Conservation (phyloP, 2,113 vertebrate genomes). For the Protobothrops mucrosquamatus region DNA sequence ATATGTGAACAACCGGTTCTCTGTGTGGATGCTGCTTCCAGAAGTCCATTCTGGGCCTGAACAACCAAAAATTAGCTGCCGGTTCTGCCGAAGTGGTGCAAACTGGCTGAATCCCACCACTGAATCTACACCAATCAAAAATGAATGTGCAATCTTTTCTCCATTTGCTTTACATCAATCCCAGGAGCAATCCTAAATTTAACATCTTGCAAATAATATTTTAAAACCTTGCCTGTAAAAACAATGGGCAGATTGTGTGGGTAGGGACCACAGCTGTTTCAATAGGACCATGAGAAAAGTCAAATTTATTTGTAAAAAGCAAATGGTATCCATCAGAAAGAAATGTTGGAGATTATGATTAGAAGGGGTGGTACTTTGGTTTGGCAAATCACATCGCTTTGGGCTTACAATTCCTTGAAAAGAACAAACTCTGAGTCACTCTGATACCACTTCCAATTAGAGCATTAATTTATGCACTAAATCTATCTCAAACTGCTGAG, state of each 20-base stretch:
- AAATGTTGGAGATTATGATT: background rate
- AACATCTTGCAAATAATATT: background rate
- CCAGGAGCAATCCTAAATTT: conserved; percentile 3
- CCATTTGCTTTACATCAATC: background rate
- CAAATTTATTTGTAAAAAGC: background rate
- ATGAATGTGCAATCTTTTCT: background rate
- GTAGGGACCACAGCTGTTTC: conserved; percentile 17
- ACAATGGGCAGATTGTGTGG: background rate
- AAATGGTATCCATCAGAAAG: background rate
- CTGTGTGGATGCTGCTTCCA: too few species aligned
- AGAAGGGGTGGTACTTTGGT: background rate
- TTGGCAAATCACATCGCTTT: background rate
- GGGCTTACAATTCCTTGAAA: background rate
- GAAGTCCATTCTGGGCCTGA: too few species aligned
- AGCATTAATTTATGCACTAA: background rate
- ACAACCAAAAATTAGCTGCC: too few species aligned
- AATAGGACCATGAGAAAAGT: background rate
- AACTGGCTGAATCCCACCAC: too few species aligned
- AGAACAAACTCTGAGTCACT: background rate
- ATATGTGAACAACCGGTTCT: too few species aligned
- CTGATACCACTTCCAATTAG: background rate
- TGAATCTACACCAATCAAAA: background rate
- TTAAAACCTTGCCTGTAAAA: conserved; percentile 7
- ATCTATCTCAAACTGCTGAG: background rate
- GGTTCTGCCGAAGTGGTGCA: too few species aligned